Conservation (phyloP, 2,888 invertebrate genomes). For the Plagiodera versicolora region DNA sequence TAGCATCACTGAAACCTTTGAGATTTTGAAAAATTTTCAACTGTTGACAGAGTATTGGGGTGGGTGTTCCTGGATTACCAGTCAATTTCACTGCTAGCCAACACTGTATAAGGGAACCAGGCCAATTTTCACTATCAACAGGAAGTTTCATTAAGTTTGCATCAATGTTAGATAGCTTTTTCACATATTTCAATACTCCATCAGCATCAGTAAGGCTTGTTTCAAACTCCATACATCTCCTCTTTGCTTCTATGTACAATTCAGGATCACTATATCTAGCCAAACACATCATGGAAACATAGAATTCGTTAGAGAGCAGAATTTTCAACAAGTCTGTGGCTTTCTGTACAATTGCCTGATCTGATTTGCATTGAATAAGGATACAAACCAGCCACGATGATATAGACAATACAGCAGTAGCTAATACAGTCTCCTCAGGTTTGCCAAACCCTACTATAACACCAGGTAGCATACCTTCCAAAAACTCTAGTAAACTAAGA, state of each 20-base stretch:
- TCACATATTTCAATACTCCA: conserved; percentile 36
- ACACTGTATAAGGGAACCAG: conserved; percentile 61
- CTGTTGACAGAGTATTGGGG: conserved; percentile 78
- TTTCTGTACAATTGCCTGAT: conserved; percentile 63
- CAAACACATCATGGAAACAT: conserved; percentile 79
- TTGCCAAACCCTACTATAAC: conserved; percentile 72
- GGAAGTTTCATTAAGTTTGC: conserved; percentile 40
- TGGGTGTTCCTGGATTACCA: conserved; percentile 81
- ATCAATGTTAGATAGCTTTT: conserved; percentile 44
- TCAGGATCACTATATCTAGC: conserved; percentile 79
- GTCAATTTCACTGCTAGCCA: conserved; percentile 83
- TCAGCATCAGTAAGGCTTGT: conserved; percentile 49
- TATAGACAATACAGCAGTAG: conserved; percentile 79
- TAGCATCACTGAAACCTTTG: conserved; percentile 78
- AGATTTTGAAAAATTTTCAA: conserved; percentile 81
- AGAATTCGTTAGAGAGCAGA: conserved; percentile 66
- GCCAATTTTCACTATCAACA: conserved; percentile 45
- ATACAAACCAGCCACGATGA: conserved; percentile 82
- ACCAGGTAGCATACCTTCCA: conserved; percentile 68
- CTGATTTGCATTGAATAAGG: conserved; percentile 58
- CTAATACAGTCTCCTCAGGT: conserved; percentile 84
- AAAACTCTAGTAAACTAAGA: conserved; percentile 80
- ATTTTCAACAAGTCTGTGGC: conserved; percentile 65
- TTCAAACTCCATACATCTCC: conserved; percentile 74
- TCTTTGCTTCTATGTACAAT: conserved; percentile 57